These are phyloP conservation scores for Pterois miles DNA, from an alignment of 2,797 vertebrate species.

Conservation along the genomic window DNA sequence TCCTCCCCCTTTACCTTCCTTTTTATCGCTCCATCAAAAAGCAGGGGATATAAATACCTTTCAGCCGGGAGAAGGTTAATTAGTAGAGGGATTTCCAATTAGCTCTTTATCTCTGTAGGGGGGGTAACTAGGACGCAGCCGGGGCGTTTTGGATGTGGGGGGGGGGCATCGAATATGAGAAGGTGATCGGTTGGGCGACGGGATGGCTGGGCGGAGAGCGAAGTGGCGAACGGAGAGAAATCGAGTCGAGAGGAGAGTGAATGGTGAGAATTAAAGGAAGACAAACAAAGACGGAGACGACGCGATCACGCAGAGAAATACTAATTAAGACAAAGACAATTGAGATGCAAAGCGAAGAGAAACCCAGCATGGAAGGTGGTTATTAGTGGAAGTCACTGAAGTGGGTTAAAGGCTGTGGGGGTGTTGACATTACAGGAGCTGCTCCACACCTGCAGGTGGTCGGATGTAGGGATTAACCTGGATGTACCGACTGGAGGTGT, in stretches of 20 bases:
- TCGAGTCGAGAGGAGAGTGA: not conserved
- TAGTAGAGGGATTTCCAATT: constrained; percentile 86
- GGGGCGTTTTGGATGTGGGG: constrained; percentile 45
- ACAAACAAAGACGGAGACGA: not conserved
- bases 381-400: not conserved
- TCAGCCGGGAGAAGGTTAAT: constrained; percentile 85
- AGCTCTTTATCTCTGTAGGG: constrained; percentile 83
- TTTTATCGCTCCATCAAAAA: constrained; percentile 65
- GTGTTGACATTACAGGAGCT: constrained; percentile 13
- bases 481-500: not conserved
- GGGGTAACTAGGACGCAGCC: constrained; percentile 83
- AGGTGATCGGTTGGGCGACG: constrained; percentile 48
- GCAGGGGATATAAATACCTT: constrained; percentile 82
- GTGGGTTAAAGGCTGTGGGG: not conserved
- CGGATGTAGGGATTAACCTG: not conserved
- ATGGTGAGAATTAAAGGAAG: not conserved
- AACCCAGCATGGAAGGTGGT: not conserved
- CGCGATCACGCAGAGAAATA: not conserved
- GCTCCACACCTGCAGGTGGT: constrained; percentile 7
- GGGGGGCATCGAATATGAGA: constrained; percentile 15
- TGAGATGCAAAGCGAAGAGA: not conserved
- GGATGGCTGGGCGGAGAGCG: constrained; percentile 10
- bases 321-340: not conserved
- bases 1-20: constrained; percentile 7
- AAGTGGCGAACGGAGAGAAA: not conserved